A percentile compares a stretch with the other conserved stretches of the same genome.
Evolutionary conservation across 2,113 vertebrate genomes (phyloP).

Genomic region (Romanogobio albipinnatus): DNA sequence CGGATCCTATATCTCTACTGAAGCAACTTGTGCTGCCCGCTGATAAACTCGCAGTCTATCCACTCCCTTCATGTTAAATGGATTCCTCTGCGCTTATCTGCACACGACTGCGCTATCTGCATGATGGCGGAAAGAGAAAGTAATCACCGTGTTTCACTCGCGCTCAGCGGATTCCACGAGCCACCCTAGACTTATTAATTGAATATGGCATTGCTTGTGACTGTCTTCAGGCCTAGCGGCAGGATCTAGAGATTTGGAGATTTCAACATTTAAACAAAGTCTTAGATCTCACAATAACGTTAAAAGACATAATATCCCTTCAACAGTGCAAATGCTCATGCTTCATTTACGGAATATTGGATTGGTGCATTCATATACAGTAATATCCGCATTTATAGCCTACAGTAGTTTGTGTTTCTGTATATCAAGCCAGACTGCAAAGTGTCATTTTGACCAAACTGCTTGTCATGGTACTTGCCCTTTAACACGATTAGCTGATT

Average conservation of each 20-base stretch:
- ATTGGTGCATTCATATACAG: neutral
- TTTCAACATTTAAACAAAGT: neutral
- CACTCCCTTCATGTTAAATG: slow-evolving; percentile 48
- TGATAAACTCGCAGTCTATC: slow-evolving; percentile 52
- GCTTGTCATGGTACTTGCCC: neutral
- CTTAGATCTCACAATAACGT: neutral
- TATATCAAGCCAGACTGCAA: neutral
- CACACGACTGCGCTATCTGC: slow-evolving; percentile 45
- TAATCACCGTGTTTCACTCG: slow-evolving; percentile 42
- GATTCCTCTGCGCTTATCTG: slow-evolving; percentile 53
- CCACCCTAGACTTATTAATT: slow-evolving; percentile 57
- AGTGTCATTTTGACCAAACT: neutral
- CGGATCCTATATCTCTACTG: slow-evolving; percentile 13
- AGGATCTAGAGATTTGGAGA: neutral
- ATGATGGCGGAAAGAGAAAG: slow-evolving; percentile 46
- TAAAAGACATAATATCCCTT: neutral
- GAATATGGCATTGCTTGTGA: slow-evolving; percentile 56
- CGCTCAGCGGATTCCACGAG: slow-evolving; percentile 26
- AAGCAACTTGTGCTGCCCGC: slow-evolving; percentile 41
- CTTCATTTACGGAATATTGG: neutral
- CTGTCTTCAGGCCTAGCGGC: slow-evolving; percentile 1
- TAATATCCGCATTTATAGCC: neutral
- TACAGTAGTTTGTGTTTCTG: neutral
- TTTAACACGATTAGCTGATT: neutral
- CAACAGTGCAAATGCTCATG: neutral